Evolutionary conservation across 2,797 vertebrate species (phyloP).

Genomic region (Zenarchopterus dispar): DNA sequence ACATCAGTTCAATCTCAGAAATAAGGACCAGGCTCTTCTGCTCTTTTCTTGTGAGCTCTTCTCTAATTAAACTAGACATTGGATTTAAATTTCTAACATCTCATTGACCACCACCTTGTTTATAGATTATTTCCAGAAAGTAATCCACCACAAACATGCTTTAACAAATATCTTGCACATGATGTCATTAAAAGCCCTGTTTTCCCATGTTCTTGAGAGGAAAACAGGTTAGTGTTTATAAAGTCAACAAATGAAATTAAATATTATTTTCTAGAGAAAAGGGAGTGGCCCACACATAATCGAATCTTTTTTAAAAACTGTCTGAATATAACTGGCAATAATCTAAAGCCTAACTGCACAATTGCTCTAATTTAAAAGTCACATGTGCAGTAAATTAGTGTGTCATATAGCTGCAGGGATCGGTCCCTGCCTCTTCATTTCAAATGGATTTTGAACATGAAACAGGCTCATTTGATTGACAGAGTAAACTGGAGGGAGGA

Average conservation of each 20-base stretch:
- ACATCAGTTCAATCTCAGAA: conserved; percentile 10
- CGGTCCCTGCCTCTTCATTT: conserved; percentile 40
- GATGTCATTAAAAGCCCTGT: no score
- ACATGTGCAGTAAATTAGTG: conserved; percentile 14
- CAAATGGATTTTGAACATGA: conserved; percentile 54
- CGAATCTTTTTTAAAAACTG: not conserved
- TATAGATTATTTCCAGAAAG: conserved; percentile 48
- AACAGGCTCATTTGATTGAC: conserved; percentile 75
- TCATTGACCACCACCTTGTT: conserved; percentile 23
- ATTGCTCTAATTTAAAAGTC: conserved; percentile 12
- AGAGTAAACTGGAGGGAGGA: conserved; percentile 48
- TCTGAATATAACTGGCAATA: not conserved
- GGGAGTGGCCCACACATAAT: not conserved
- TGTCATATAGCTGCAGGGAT: conserved; percentile 43
- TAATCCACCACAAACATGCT: conserved; percentile 27
- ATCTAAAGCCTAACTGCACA: not conserved
- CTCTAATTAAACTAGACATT: conserved; percentile 10
- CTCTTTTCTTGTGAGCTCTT: conserved; percentile 11
- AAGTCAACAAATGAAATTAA: not conserved
- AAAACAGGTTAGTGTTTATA: not conserved
- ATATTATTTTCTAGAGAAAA: no score
- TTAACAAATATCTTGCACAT: conserved; percentile 17
- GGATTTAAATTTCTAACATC: conserved; percentile 5
- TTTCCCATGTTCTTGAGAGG: not conserved
- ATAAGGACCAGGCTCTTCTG: not conserved